Conservation (phyloP, 2,797 vertebrate genomes). For the Tarsius wallacei region DNA sequence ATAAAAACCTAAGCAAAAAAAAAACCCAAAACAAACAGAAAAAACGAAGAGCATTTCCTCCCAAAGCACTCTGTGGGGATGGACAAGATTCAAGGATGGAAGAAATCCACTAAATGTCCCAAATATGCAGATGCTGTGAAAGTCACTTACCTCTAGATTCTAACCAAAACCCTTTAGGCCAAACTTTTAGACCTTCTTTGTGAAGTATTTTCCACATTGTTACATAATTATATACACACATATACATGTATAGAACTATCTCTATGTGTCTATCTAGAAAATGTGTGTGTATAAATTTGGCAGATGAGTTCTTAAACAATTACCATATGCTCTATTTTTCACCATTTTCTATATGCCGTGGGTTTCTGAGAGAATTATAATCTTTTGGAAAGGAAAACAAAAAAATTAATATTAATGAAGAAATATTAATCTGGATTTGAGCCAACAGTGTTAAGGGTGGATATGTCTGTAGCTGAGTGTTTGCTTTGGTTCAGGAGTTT, state of each 20-base stretch:
- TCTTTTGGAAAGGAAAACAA: conserved; percentile 11
- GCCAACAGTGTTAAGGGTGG: rapidly evolving
- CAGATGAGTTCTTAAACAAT: not conserved
- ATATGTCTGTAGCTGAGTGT: not conserved
- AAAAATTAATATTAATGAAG: conserved; percentile 23
- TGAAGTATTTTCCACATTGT: not conserved
- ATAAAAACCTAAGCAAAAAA: not conserved
- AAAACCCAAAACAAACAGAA: not conserved
- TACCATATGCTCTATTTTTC: not conserved
- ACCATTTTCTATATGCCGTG: conserved; percentile 3
- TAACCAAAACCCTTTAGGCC: rapidly evolving
- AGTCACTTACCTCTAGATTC: not conserved
- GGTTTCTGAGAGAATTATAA: not conserved
- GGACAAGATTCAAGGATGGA: not conserved
- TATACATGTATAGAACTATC: not conserved
- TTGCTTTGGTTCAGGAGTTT: conserved; percentile 3
- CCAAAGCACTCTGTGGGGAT: not conserved
- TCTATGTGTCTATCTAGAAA: not conserved
- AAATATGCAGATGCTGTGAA: not conserved
- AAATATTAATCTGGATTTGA: not conserved
- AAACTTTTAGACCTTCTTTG: not conserved
- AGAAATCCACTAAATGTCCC: not conserved
- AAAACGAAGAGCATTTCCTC: not conserved
- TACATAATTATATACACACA: not conserved
- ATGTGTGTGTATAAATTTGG: not conserved